Base-by-base conservation (phyloP, 2,888 invertebrate genomes). In the Pterobdella sp. region DNA sequence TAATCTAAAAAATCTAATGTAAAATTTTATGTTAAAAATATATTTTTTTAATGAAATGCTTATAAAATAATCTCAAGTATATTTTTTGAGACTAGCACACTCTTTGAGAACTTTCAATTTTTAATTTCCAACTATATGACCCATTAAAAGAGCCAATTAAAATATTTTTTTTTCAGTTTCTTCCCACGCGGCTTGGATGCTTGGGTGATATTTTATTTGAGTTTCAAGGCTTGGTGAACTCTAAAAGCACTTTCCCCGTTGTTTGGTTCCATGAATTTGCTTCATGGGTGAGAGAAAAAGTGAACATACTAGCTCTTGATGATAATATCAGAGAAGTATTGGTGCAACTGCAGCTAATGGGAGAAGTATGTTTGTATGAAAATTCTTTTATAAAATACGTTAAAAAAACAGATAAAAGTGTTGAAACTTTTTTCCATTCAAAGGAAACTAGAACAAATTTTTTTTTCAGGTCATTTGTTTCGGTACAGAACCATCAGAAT, bases 271-370 rank as follows among this genome's bases (percentile, higher is more conserved):
- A 85, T 34, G 84, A 85, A 72, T 89, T 89, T 81, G 84, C 87
- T 26, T 86, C 87, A 63, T 81, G 86, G 77, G 82, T 88, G 60
- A 83, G 87, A 73, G 81, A 81, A 49, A 87, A 88, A 78, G 87
- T 89, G 35, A 89, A 89, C 81, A 86, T 89, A n/a, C 82, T 89
- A 73, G 88, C 88, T 3, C 87, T 87, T 22, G 88, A 88, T 78
- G 87, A 87, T 35, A 88, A 89, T 80, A 86, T 89, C 78, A 84
- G 86, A 72, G 87, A 88, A 79, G 81, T 89, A 35, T 85, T 89
- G 52, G 86, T 87, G 76, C 88, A 89, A 80, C 83, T 89, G 71
- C 88, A 88, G 79, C 82, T 87, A 31, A 87, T 88, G 83, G 89
- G 89, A 77, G 89, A 89, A 84, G 88, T 88, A 79, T 73, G 77